Base-by-base conservation (phyloP, 2,888 invertebrate species). In the Strigamia transsilvanica region DNA sequence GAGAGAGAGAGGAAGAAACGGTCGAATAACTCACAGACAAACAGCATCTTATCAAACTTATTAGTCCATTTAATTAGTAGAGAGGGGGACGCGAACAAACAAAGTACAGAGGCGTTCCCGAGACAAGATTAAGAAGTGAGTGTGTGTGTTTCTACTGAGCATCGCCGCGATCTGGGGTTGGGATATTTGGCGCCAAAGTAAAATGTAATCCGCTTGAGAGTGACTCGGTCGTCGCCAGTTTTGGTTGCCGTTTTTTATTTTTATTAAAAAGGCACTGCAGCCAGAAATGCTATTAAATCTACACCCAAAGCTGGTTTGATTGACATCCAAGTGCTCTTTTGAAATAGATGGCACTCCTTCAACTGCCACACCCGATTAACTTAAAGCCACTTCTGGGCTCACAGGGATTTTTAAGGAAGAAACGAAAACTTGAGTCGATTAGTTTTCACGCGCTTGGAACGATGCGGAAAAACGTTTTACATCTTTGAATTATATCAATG, bases 201-300 rank as follows among this genome's bases (percentile, higher is more conserved):
- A 73, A 73, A 73, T 73, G 73, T 32, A 73, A 73, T 32, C 73
- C 73, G 73, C 27, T 73, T 73, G 73, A 9, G 12, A 73, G 27
- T 73, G 73, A 32, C 73, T 73, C 73, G 73, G 32, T 73, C 73
- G 73, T 73, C 32, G 73, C 27, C 56, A 56, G 21, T 56, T 56
- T 56, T 56, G 32, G 73, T 32, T 32, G 32, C 23, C 13, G 73
- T 73, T 73, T 27, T 27, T 27, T 27, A 2, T 38, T 38, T 73
- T 73, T 32, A 73, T 73, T 73, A 73, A 73, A 73, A 73, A 73
- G 15, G 73, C 73, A 73, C 27, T 73, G 73, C 73, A 73, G 73
- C 73, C 32, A 73, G 73, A 73, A 73, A 73, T 73, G 73, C 73
- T 73, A 73, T 73, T 73, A 73, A 73, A 73, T 73, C 73, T 73